Evolutionary conservation across 2,113 vertebrate species (phyloP).

Genomic region (Pygoscelis antarcticus): DNA sequence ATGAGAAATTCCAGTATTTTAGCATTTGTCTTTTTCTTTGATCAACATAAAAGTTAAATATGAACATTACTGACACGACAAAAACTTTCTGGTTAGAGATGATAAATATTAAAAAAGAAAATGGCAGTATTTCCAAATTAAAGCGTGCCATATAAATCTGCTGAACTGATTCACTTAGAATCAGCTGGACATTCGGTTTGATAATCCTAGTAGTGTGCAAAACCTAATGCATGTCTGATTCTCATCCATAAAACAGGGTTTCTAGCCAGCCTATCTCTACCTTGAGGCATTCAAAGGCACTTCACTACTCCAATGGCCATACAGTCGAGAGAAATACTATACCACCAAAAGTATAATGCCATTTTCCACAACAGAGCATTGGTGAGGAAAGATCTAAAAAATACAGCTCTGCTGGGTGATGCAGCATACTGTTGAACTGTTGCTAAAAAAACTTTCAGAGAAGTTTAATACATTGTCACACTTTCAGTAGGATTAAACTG

Average conservation of each 20-base stretch:
- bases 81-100: background rate
- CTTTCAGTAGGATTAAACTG: background rate
- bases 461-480: background rate
- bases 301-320: background rate
- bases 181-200: background rate
- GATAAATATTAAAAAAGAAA: background rate
- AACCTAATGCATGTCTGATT: background rate
- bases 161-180: background rate
- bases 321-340: background rate
- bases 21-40: background rate
- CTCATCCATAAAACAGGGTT: background rate
- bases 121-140: background rate
- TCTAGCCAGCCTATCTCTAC: background rate
- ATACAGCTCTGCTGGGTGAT: background rate
- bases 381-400: background rate
- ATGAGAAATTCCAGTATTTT: fast-evolving
- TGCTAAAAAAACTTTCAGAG: background rate
- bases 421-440: background rate
- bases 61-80: background rate
- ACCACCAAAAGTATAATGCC: background rate
- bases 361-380: background rate
- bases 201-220: background rate
- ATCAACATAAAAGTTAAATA: background rate
- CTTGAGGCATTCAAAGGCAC: background rate
- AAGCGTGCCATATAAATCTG: background rate